These are phyloP conservation scores for Yponomeuta sedellus DNA, from an alignment of 2,888 invertebrate genomes.

Conservation along the genomic window DNA sequence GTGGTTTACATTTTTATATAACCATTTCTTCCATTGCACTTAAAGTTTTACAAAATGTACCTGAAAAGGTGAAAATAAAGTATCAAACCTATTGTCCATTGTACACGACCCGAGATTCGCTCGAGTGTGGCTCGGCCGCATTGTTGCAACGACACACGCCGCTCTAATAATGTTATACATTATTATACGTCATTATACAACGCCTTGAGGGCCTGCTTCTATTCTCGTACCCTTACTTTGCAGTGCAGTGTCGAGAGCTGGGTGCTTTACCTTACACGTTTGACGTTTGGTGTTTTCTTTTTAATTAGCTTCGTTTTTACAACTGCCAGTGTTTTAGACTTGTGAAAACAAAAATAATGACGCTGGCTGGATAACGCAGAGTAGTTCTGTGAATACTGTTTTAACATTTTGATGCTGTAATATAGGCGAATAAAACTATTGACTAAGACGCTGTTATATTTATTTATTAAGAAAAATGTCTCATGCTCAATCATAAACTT, in stretches of 20 bases:
- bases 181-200: constrained; percentile 30
- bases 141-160: constrained; percentile 50
- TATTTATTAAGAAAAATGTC: no score
- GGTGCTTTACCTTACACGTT: neutral
- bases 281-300: neutral
- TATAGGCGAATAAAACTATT: neutral
- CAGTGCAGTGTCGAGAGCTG: neutral
- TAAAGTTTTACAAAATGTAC: neutral
- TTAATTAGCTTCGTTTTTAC: neutral
- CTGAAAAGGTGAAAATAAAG: constrained; percentile 23
- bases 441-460: no score
- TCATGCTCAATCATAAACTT: no score
- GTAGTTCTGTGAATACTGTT: neutral
- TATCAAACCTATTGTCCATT: constrained; percentile 36
- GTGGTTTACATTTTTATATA: no score
- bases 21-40: no score
- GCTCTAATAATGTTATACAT: constrained; percentile 43
- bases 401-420: neutral
- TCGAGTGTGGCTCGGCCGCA: constrained; percentile 46
- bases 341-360: neutral
- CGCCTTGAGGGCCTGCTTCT: neutral
- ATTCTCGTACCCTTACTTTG: neutral
- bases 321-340: neutral
- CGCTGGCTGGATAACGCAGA: no score
- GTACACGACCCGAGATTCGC: constrained; percentile 51